Evolutionary conservation across 1,140 invertebrate genomes (phyloP).

Genomic region (Drosophila dunni): DNA sequence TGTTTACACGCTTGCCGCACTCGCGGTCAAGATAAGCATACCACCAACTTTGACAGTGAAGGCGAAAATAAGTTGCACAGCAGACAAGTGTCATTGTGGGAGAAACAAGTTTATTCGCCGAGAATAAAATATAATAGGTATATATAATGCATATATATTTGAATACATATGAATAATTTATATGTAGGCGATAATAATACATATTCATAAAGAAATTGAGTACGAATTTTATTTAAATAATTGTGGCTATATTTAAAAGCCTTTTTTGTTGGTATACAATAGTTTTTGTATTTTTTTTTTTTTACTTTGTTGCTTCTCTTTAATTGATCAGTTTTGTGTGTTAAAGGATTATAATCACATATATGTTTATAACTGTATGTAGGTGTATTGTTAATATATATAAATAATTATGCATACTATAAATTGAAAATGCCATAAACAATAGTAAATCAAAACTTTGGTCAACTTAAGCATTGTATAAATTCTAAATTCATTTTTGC

Average conservation of each 20-base stretch:
- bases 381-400: slow-evolving; percentile 35
- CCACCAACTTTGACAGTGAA: not conserved
- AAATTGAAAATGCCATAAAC: slow-evolving; percentile 62
- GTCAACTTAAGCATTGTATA: slow-evolving; percentile 77
- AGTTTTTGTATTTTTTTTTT: slow-evolving; percentile 23
- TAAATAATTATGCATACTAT: slow-evolving; percentile 61
- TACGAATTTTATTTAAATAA: slow-evolving; percentile 58
- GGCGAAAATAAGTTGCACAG: slow-evolving; percentile 11
- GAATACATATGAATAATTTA: slow-evolving; percentile 59
- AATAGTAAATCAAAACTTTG: slow-evolving; percentile 74
- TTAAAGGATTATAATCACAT: slow-evolving; percentile 70
- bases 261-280: slow-evolving; percentile 62
- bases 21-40: slow-evolving; percentile 7
- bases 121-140: slow-evolving; percentile 41
- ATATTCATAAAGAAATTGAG: slow-evolving; percentile 68
- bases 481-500: slow-evolving; percentile 64
- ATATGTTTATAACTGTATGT: slow-evolving; percentile 57
- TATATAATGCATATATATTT: slow-evolving; percentile 42
- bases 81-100: slow-evolving; percentile 22
- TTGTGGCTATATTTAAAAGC: slow-evolving; percentile 53
- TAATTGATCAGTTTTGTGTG: slow-evolving; percentile 53
- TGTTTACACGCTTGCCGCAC: not conserved
- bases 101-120: slow-evolving; percentile 49
- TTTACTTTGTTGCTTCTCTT: slow-evolving; percentile 27
- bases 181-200: slow-evolving; percentile 63